These are phyloP conservation scores for Camelus bactrianus DNA, from an alignment of 2,113 vertebrate genomes.

Conservation along the genomic window DNA sequence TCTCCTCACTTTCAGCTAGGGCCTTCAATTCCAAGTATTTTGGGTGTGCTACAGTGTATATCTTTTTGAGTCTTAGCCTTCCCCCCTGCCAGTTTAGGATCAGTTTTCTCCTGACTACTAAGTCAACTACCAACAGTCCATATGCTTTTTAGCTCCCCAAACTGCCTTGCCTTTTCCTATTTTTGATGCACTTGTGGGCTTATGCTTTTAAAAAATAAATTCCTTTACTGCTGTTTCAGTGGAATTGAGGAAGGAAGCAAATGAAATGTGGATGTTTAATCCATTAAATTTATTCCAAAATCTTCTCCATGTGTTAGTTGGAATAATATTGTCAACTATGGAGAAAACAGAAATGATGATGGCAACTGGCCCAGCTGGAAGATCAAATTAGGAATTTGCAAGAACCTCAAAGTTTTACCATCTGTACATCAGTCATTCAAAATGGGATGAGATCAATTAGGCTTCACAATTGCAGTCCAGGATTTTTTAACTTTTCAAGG, in stretches of 20 bases:
- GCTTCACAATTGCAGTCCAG: background rate
- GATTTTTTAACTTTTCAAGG: slow-evolving; percentile 4
- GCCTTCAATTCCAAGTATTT: background rate
- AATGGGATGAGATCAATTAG: background rate
- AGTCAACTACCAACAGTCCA: background rate
- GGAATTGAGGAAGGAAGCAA: background rate
- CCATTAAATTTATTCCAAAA: background rate
- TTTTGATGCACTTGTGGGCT: background rate
- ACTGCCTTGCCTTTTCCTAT: background rate
- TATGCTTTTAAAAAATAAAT: background rate
- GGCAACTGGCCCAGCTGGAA: background rate
- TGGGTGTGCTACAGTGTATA: background rate
- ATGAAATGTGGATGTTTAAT: background rate
- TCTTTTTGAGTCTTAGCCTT: background rate
- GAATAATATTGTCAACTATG: background rate
- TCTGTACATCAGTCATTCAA: background rate
- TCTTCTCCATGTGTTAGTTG: background rate
- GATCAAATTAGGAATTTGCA: background rate
- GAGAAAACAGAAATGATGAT: background rate
- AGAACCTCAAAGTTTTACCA: background rate
- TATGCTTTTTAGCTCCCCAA: background rate
- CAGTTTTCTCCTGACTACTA: background rate
- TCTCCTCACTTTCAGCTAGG: background rate
- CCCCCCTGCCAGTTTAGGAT: background rate
- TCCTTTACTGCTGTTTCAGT: background rate